Evolutionary conservation across 2,888 invertebrate genomes (phyloP), one percentile per base, ranked within the genome.

Genomic region (Drosophila merina): DNA sequence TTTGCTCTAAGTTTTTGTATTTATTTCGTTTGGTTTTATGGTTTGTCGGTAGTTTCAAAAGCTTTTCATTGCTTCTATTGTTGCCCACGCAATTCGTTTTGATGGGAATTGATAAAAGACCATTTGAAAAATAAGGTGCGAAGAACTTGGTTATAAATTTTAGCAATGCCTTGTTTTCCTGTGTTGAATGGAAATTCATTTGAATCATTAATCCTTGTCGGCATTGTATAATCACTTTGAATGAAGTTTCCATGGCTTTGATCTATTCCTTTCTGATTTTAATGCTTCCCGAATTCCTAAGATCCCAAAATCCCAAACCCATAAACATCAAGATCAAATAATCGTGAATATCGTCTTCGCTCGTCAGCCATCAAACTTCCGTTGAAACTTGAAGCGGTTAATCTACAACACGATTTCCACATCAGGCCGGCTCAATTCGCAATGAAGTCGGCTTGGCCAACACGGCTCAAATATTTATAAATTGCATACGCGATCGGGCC

Each of bases 401-500:
- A 52, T 47, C 51, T 48, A 5, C 52, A 52, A 66, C 70, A 70
- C 70, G 51, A 71, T 60, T 51, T 56, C 38, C 45, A 25, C 71
- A 59, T 71, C 71, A 50, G 26, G 12, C 44, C 70, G 57, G 54
- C 45, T 55, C 62, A 48, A 60, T 56, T 71, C 62, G 50, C 55
- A 31, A 36, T 47, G 36, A 50, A 83, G 76, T 63, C 68, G 59
- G 58, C 54, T 51, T 33, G 28, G 59, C 48, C 48, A 48, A 42
- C 48, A 59, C 56, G 40, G 47, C 45, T 60, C 47, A 38, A 45
- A 67, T 55, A 64, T 63, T 63, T 69, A 75, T 77, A 78, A 78
- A 77, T 77, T 81, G 72, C 81, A 70, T 58, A 72, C 52, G 58
- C 56, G 75, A 58, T 67, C 42, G 58, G 49, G 60, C 76, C 67